Evolutionary conservation across 2,797 vertebrate species (phyloP), one percentile per base, ranked within the genome.

Genomic region (Amphiprion clarkii): DNA sequence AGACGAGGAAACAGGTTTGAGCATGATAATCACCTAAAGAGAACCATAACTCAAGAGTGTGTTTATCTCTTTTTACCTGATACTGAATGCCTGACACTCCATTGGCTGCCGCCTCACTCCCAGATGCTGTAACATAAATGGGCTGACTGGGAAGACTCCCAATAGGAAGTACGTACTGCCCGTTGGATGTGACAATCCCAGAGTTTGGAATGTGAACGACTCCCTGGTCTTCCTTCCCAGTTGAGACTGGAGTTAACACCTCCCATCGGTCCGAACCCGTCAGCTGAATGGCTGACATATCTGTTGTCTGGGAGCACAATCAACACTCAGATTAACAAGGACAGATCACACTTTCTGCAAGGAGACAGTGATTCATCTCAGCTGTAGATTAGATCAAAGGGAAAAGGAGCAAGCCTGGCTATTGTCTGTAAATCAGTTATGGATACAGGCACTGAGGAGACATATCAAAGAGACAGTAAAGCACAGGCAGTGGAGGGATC

Each of bases 61-160:
- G 39, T 46, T 12, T 16, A 6, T 42, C 10, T 44, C 1, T 3
- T 62, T 42, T 77, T 87, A 94, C 93, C 93, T 94, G 93, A 87
- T 99, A 99, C 73, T 99, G 98, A 87, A 99, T 97, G 74, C 95
- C 96, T 77, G 97, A 96, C 91, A 99, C 95, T 39, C 97, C 97
- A 5, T 95, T 95, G 93, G 96, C 95, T 74, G 96, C 92, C 65
- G 93, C 94, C 82, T 98, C 96, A 76, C 97, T 96, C 88, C 96
- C 96, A 86, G 97, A 96, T 57, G 97, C 96, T 78, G 98, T 97
- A 89, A 99, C 97, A 93, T 98, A 99, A 89, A 99, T 96, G 89
- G 98, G 97, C 87, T 99, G 98, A 93, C 95, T 99, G 93, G 97
- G 96, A 92, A 99, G 95, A 95, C 96, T 96, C 92, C 98, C 97